These are phyloP conservation scores for Lytechinus variegatus DNA, from an alignment of 35 echinoderm and acorn worm species.

Conservation along the genomic window DNA sequence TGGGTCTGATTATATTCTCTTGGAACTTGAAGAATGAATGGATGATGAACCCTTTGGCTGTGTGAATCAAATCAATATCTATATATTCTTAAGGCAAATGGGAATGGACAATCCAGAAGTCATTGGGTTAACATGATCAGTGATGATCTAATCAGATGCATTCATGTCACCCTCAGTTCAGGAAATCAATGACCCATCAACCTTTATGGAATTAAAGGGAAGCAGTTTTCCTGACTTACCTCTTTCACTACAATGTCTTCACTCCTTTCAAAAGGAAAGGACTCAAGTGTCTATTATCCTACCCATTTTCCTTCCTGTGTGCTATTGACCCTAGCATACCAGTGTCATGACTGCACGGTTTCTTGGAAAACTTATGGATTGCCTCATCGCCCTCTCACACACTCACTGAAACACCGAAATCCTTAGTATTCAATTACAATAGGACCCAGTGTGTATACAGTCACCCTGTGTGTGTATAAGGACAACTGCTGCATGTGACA, in stretches of 20 bases:
- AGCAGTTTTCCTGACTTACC: not conserved
- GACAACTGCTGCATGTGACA: slow-evolving; percentile 19
- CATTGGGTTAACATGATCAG: not conserved
- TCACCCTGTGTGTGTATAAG: not conserved
- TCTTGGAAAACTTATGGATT: slow-evolving; percentile 7
- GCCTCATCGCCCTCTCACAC: not conserved
- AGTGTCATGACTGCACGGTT: not conserved
- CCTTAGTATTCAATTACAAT: not conserved
- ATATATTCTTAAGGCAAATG: too few species aligned
- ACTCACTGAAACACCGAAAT: not conserved
- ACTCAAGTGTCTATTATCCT: not conserved
- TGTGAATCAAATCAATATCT: too few species aligned
- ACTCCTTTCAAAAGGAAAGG: not conserved
- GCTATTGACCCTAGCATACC: slow-evolving; percentile 30
- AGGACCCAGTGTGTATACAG: not conserved
- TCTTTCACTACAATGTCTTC: not conserved
- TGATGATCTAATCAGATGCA: not conserved
- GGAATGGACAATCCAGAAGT: too few species aligned
- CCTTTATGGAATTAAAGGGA: not conserved
- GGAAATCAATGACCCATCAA: not conserved
- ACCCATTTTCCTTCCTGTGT: slow-evolving; percentile 13
- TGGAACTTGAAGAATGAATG: too few species aligned
- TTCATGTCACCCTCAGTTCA: not conserved
- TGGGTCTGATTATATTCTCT: too few species aligned
- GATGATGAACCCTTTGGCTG: too few species aligned